A percentile compares a stretch with the other conserved stretches of the same genome.
Evolutionary conservation across 2,888 invertebrate species (phyloP).

Genomic region (Adela reaumurella): DNA sequence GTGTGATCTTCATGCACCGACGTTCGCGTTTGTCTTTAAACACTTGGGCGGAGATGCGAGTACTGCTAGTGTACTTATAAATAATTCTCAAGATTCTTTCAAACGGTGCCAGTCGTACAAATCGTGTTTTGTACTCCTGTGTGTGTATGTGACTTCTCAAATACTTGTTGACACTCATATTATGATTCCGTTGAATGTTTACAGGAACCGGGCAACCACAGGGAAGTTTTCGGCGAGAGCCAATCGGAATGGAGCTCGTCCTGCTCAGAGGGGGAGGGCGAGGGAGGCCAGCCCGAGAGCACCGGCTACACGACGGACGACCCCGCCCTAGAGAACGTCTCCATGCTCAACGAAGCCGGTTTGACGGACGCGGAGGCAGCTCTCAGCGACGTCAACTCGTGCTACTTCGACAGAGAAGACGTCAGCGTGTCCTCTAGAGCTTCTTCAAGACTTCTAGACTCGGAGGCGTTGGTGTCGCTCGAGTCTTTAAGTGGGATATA

Average conservation of each 20-base stretch:
- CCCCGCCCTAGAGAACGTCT: slow-evolving; percentile 80
- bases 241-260: slow-evolving; percentile 78
- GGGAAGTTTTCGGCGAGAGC: slow-evolving; percentile 60
- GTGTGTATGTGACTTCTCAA: slow-evolving; percentile 8
- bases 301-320: slow-evolving; percentile 87
- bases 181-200: too few relatives aligned
- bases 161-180: too few relatives aligned
- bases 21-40: too few relatives aligned
- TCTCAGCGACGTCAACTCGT: slow-evolving; percentile 81
- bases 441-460: slow-evolving; percentile 76
- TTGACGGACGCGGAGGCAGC: slow-evolving; percentile 86
- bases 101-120: neutral
- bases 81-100: neutral
- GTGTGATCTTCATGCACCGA: too few relatives aligned
- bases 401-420: slow-evolving; percentile 69
- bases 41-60: too few relatives aligned
- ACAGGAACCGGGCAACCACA: slow-evolving; percentile 24
- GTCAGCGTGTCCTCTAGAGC: slow-evolving; percentile 81
- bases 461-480: slow-evolving; percentile 70
- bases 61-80: too few relatives aligned
- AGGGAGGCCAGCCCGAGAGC: slow-evolving; percentile 59
- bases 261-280: slow-evolving; percentile 49
- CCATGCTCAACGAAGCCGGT: slow-evolving; percentile 81
- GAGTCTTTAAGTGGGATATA: slow-evolving; percentile 82
- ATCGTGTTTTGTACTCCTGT: slow-evolving; percentile 4